These are phyloP conservation scores for Xiphophorus maculatus DNA, from an alignment of 2,113 vertebrate species.

Conservation along the genomic window DNA sequence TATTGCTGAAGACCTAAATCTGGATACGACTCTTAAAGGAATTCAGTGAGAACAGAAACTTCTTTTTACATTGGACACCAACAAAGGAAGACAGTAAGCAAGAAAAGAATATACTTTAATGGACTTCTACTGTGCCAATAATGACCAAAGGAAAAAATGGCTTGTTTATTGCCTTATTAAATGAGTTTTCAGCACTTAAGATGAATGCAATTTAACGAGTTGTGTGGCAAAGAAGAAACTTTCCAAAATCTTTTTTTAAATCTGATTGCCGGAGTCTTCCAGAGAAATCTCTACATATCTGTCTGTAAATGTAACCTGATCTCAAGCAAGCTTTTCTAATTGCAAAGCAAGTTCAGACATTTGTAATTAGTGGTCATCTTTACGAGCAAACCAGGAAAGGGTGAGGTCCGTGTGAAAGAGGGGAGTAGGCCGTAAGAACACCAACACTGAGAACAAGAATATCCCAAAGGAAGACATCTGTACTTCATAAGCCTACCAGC, in stretches of 20 bases:
- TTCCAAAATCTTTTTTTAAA: not conserved
- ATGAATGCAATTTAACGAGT: not conserved
- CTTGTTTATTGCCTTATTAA: not conserved
- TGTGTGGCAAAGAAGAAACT: not conserved
- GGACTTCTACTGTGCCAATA: conserved; percentile 20
- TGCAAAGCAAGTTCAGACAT: conserved; percentile 73
- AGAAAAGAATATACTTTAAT: conserved; percentile 29
- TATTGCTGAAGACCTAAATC: conserved; percentile 41
- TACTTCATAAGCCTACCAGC: not conserved
- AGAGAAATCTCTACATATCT: conserved; percentile 17
- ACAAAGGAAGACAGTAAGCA: conserved; percentile 19
- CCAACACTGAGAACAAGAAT: conserved; percentile 15
- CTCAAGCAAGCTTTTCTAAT: conserved; percentile 64
- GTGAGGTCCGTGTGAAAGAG: conserved; percentile 61
- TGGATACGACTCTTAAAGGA: conserved; percentile 31
- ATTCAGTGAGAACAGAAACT: conserved; percentile 15
- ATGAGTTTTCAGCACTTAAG: not conserved
- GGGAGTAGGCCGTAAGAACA: conserved; percentile 46
- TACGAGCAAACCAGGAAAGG: conserved; percentile 73
- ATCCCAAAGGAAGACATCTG: conserved; percentile 24
- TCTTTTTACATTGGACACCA: conserved; percentile 39
- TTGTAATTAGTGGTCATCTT: conserved; percentile 78
- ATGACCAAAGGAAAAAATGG: conserved; percentile 25
- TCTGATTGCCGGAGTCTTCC: not conserved
- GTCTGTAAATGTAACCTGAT: conserved; percentile 59